Conservation (phyloP, 2,888 invertebrate genomes). For the Aproaerema taeniolella region DNA sequence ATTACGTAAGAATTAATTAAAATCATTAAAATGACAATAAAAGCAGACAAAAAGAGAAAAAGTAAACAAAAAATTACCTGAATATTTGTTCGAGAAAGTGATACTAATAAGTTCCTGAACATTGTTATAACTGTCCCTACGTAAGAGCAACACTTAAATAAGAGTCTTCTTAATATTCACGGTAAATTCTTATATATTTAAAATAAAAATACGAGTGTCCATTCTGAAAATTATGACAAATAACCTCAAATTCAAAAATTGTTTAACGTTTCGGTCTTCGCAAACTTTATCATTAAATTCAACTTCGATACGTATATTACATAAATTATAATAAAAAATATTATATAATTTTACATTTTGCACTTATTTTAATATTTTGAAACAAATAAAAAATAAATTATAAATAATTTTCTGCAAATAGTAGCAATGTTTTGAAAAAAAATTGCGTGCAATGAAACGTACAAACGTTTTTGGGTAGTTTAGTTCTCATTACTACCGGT, state of each 20-base stretch:
- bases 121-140: no score
- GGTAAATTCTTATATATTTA: no score
- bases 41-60: not conserved
- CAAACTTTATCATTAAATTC: not conserved
- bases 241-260: constrained; percentile 11
- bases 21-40: not conserved
- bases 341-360: not conserved
- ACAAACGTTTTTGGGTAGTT: constrained; percentile 42
- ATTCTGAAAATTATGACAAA: constrained; percentile 5
- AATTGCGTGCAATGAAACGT: constrained; percentile 40
- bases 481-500: constrained; percentile 62
- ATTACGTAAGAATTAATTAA: not conserved
- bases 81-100: constrained; percentile 37
- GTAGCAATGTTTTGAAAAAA: no score
- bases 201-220: constrained; percentile 3
- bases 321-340: not conserved
- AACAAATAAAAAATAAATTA: not conserved
- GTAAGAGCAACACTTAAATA: no score
- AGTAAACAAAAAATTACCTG: constrained; percentile 41
- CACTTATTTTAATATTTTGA: not conserved
- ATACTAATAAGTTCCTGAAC: constrained; percentile 39
- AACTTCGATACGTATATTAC: not conserved
- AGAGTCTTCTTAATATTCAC: no score
- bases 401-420: no score
- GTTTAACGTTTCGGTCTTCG: constrained; percentile 4